Conservation (phyloP, 2,888 invertebrate genomes). For the Salticus scenicus region DNA sequence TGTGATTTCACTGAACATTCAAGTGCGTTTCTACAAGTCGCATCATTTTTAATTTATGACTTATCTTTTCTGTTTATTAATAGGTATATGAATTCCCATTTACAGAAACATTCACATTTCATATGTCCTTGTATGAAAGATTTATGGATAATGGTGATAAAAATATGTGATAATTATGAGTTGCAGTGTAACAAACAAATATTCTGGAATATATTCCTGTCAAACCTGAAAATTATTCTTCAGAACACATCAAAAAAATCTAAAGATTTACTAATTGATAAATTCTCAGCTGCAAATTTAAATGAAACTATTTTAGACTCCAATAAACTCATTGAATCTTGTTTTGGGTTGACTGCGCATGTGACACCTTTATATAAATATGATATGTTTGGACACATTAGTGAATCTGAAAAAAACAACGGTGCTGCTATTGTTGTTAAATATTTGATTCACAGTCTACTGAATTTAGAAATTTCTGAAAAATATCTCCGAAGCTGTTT, state of each 20-base stretch:
- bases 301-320: background rate
- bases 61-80: conserved; percentile 25
- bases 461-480: conserved; percentile 6
- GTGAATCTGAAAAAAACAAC: conserved; percentile 3
- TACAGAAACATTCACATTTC: conserved; percentile 23
- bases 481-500: conserved; percentile 24
- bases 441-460: conserved; percentile 20
- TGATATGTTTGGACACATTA: conserved; percentile 19
- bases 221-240: conserved; percentile 22
- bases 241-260: background rate
- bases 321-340: conserved; percentile 17
- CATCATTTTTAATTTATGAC: conserved; percentile 27
- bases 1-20: conserved; percentile 18
- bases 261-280: conserved; percentile 1
- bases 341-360: conserved; percentile 50
- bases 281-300: conserved; percentile 25
- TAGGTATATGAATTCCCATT: conserved; percentile 9
- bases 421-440: conserved; percentile 39
- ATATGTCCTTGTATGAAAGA: conserved; percentile 54
- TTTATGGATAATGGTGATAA: conserved; percentile 49
- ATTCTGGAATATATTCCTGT: conserved; percentile 42
- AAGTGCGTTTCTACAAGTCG: conserved; percentile 32
- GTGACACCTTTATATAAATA: conserved; percentile 45
- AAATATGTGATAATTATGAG: conserved; percentile 26
- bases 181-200: background rate